Conservation (phyloP, 1,140 invertebrate genomes). For the Drosophila ercepeae region DNA sequence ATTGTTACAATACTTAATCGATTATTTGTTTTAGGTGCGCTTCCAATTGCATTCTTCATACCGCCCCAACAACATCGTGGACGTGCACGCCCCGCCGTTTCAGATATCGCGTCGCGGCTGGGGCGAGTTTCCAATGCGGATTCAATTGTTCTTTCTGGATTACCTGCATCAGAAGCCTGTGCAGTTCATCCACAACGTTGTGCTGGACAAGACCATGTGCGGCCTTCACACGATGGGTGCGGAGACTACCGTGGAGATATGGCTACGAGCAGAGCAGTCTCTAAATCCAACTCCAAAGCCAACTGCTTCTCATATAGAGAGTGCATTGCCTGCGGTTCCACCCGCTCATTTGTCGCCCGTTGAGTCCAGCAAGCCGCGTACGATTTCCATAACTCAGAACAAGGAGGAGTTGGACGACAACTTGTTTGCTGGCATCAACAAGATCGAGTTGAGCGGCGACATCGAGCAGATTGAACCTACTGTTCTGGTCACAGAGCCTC, state of each 20-base stretch:
- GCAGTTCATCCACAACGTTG: conserved; percentile 91
- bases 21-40: conserved; percentile 84
- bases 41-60: conserved; percentile 95
- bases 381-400: conserved; percentile 67
- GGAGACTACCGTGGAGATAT: conserved; percentile 90
- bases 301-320: neutral
- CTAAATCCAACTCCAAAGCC: too few species aligned
- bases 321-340: neutral
- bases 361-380: conserved; percentile 43
- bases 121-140: conserved; percentile 94
- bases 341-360: neutral
- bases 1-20: neutral
- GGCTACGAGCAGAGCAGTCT: conserved; percentile 85
- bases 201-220: conserved; percentile 92
- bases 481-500: conserved; percentile 58
- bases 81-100: conserved; percentile 91
- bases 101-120: conserved; percentile 93
- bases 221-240: conserved; percentile 93
- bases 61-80: conserved; percentile 93
- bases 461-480: conserved; percentile 76
- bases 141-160: conserved; percentile 92
- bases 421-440: conserved; percentile 68
- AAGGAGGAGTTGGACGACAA: conserved; percentile 79
- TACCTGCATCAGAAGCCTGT: conserved; percentile 89
- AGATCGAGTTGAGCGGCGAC: conserved; percentile 62